Base-by-base conservation (phyloP, 1,140 invertebrate species). In the Heterodera schachtii region DNA sequence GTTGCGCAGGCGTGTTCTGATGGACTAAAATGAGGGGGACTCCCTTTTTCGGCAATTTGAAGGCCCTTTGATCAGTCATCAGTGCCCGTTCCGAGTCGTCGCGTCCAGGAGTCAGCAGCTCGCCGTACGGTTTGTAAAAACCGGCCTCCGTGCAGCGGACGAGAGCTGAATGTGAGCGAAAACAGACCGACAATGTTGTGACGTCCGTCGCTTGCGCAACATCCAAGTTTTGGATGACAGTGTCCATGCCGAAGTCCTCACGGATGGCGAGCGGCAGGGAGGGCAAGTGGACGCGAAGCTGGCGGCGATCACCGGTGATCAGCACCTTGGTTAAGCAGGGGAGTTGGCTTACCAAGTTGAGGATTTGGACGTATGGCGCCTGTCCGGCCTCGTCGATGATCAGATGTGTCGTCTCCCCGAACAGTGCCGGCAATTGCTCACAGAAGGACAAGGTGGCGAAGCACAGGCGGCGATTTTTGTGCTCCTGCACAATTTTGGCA, bases 231-330 rank as follows among this genome's bases (percentile, higher is more conserved):
- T 21, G 7, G 73, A 75, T 75, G 7, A 75, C 73, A 3, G 47
- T 75, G 73, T 75, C 73, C 43, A 75, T 31, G 5, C 73, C 73
- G 11, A 75, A 75, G 7, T 60, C 73, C 3, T 52, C 73, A 9
- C 43, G 73, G n/a, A 75, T 60, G 31, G 73, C 73, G 3, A 49
- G 0, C 5, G 73, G 73, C 21, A 47, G 44, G 8, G 73, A 75
- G 41, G 47, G 47, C 1, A 75, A 31, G 1, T 47, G 43, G 4
- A 75, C 73, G 0, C 31, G 47, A 9, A 75, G 73, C 7, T 75
- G 73, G 7, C 73, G 19, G 2, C 73, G 73, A 13, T 75, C 73
- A 0, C 73, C 73, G 7, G 43, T 75, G 6, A 75, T 46, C 0
- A 75, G 11, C 7, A 75, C 43, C 73, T 75, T 75, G n/a, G 21